Evolutionary conservation across 1,140 invertebrate genomes (phyloP), one percentile per base, ranked within the genome.

Genomic region (Telenomus remus): DNA sequence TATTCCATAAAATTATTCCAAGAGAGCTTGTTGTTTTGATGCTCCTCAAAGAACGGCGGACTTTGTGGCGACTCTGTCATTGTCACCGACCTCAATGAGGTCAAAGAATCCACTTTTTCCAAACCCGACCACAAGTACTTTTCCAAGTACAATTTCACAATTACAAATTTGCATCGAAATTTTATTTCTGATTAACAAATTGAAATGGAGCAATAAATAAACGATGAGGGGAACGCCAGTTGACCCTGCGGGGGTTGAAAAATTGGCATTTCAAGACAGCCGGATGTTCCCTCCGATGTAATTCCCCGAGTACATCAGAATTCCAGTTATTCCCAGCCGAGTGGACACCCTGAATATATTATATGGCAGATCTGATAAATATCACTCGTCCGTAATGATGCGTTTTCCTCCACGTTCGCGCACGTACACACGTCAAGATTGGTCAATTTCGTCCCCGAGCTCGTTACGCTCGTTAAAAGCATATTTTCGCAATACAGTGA

Each of bases 291-390:
- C 49, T 60, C 49, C 27, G 42, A 53, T 60, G 56, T 60, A 69
- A 69, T 60, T 69, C 48, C 56, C 49, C 19, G 34, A 47, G 66
- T 39, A 70, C 56, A 61, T 70, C 66, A 70, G 66, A 61, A 61
- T 61, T 61, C 66, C 33, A 49, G 66, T 70, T 70, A 70, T 70
- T 61, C 56, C 37, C 66, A 70, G 50, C 47, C 35, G 66, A 70
- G 51, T 69, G 56, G 56, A 59, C 65, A 69, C 56, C 64, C 65
- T 60, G 65, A 69, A 69, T 69, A 59, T 69, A 69, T 69, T 69
- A 68, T 55, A 39, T 11, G 13, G 55, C 50, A 59, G 54, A 53
- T 68, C 64, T 68, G 55, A 68, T 68, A 66, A 56, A 66, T 66
- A 57, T 66, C 63, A 66, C 46, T 66, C 63, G 54, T 51, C 63